Percentiles rank a stretch among this genome's conserved stretches.
phyloP scores from a whole-genome alignment of 23 tunicate species.

The Aplidium turbinatum region DNA sequence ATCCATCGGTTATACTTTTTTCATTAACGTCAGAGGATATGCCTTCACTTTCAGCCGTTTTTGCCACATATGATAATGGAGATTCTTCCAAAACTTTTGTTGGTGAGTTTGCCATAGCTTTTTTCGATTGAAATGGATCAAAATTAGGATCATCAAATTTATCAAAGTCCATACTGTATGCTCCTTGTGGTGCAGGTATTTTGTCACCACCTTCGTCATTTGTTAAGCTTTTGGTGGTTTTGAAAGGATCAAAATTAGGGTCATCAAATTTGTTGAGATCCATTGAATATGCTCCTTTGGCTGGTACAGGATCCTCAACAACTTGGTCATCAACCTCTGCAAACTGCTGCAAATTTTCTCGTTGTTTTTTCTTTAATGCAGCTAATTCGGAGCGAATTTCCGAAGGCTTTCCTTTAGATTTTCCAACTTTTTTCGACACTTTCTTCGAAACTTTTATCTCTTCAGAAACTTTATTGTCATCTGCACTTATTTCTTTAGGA shows the following conservation, averaged over 20 bases:
- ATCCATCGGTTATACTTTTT: too few relatives aligned
- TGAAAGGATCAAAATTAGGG: constrained; percentile 64
- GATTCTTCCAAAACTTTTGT: constrained; percentile 2
- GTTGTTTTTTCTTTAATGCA: too few relatives aligned
- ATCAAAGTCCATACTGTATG: constrained; percentile 25
- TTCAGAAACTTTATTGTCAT: neutral
- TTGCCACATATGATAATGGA: neutral
- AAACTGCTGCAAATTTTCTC: too few relatives aligned
- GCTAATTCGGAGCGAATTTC: neutral
- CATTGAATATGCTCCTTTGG: constrained; percentile 51
- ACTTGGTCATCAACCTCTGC: neutral
- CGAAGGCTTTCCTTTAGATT: constrained; percentile 6
- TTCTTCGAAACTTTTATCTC: neutral
- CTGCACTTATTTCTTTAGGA: too few relatives aligned
- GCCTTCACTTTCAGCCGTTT: too few relatives aligned
- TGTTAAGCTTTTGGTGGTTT: constrained; percentile 35
- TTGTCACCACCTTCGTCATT: constrained; percentile 10
- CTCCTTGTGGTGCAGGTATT: neutral
- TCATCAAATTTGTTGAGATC: constrained; percentile 60
- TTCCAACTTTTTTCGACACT: neutral
- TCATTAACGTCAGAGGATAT: too few relatives aligned
- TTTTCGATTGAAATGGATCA: constrained; percentile 32
- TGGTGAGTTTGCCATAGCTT: too few relatives aligned
- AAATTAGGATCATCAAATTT: constrained; percentile 20
- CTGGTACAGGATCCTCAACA: constrained; percentile 15